Evolutionary conservation across 2,888 invertebrate species (phyloP).

Genomic region (Aphidoletes aphidimyza): DNA sequence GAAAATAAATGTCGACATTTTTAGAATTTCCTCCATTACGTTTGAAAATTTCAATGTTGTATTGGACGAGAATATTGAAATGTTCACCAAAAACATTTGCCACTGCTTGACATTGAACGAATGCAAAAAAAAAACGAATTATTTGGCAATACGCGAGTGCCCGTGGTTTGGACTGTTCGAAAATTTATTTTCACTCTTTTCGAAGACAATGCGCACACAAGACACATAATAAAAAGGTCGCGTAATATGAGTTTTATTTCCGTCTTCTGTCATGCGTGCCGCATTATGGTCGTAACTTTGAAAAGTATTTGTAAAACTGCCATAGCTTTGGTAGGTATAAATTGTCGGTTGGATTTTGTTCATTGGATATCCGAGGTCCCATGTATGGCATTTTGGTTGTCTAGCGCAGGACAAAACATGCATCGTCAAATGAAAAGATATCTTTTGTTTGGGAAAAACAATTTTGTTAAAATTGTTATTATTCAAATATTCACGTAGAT

Average conservation of each 20-base stretch:
- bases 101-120: not conserved
- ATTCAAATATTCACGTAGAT: constrained; percentile 51
- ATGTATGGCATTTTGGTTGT: not conserved
- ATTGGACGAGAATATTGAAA: too few relatives aligned
- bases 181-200: not conserved
- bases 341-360: constrained; percentile 26
- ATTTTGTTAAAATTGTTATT: constrained; percentile 47
- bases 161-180: not conserved
- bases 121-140: not conserved
- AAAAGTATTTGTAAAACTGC: constrained; percentile 47
- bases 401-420: constrained; percentile 41
- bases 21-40: too few relatives aligned
- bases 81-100: not conserved
- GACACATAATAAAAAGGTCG: constrained; percentile 45
- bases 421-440: constrained; percentile 11
- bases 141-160: not conserved
- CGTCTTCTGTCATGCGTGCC: constrained; percentile 49
- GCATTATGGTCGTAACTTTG: constrained; percentile 45
- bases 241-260: constrained; percentile 51
- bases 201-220: not conserved
- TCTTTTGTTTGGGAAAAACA: constrained; percentile 45
- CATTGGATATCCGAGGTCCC: not conserved
- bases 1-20: too few relatives aligned
- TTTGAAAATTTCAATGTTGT: not conserved
- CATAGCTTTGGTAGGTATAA: not conserved